These are phyloP conservation scores for Halcyon senegalensis DNA, from an alignment of 2,113 vertebrate species.

Conservation along the genomic window DNA sequence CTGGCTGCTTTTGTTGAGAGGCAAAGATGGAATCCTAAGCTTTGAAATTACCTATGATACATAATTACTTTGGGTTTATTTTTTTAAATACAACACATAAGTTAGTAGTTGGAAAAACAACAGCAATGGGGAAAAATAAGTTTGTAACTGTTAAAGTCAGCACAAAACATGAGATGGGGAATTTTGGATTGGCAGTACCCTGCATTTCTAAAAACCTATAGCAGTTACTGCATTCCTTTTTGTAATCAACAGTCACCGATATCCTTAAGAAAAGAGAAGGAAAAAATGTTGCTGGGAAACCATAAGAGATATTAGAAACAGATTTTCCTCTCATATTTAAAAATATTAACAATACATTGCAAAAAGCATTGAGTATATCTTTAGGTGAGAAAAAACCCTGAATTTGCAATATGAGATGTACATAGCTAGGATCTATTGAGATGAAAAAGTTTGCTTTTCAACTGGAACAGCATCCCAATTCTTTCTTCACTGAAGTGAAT, in stretches of 20 bases:
- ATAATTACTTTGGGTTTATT: neutral
- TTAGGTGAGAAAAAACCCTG: neutral
- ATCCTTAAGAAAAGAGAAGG: neutral
- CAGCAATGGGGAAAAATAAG: neutral
- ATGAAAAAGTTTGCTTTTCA: neutral
- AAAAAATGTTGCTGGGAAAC: neutral
- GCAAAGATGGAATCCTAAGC: neutral
- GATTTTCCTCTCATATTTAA: neutral
- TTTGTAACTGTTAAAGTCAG: conserved; percentile 23
- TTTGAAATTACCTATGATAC: neutral
- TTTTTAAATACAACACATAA: neutral
- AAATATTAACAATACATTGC: neutral
- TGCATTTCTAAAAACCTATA: conserved; percentile 28
- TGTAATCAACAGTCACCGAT: neutral
- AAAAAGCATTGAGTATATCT: neutral
- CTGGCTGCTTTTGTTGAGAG: neutral
- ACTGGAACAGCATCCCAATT: neutral
- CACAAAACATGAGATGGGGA: conserved; percentile 32
- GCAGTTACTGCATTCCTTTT: conserved; percentile 38
- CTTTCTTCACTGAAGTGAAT: neutral
- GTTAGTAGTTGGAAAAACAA: conserved; percentile 34
- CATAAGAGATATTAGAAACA: neutral
- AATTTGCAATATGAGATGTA: neutral
- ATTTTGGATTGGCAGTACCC: conserved; percentile 33
- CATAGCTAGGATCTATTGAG: neutral